phyloP scores from a whole-genome alignment of 2,888 invertebrate genomes.

The Monochamus alternatus region DNA sequence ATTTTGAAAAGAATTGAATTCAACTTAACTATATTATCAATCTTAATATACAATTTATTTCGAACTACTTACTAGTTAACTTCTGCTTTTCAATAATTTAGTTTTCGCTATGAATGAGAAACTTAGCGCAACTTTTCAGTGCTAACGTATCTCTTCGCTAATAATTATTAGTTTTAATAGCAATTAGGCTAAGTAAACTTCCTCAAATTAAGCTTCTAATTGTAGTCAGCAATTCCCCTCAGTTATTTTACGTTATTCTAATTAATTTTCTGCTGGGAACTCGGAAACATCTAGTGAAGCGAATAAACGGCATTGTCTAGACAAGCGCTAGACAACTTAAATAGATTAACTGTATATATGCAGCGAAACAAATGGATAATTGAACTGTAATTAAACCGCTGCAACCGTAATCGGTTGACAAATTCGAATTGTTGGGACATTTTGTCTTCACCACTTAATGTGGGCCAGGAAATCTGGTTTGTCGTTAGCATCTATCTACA shows the following conservation, averaged over 20 bases:
- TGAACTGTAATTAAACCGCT: slow-evolving; percentile 27
- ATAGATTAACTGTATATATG: slow-evolving; percentile 13
- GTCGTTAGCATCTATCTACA: too few relatives aligned
- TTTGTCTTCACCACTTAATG: too few relatives aligned
- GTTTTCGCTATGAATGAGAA: too few relatives aligned
- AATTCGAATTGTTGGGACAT: not conserved
- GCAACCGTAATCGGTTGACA: slow-evolving; percentile 9
- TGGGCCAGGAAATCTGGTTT: too few relatives aligned
- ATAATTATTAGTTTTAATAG: not conserved
- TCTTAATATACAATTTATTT: too few relatives aligned
- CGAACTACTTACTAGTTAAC: too few relatives aligned
- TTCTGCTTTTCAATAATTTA: too few relatives aligned
- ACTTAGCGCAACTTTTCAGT: too few relatives aligned
- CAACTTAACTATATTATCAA: too few relatives aligned
- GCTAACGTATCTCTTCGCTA: too few relatives aligned
- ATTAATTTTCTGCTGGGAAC: slow-evolving; percentile 4
- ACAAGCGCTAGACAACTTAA: slow-evolving; percentile 8
- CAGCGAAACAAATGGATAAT: slow-evolving; percentile 6
- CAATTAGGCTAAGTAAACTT: not conserved
- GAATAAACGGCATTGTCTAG: slow-evolving; percentile 11
- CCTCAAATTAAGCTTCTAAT: slow-evolving; percentile 1
- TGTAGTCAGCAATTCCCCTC: not conserved
- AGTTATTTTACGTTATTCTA: slow-evolving; percentile 2
- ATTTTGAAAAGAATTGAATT: too few relatives aligned
- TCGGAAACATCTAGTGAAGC: slow-evolving; percentile 1